phyloP scores from a whole-genome alignment of 1,140 invertebrate genomes.

The Drosophila tsacasi region DNA sequence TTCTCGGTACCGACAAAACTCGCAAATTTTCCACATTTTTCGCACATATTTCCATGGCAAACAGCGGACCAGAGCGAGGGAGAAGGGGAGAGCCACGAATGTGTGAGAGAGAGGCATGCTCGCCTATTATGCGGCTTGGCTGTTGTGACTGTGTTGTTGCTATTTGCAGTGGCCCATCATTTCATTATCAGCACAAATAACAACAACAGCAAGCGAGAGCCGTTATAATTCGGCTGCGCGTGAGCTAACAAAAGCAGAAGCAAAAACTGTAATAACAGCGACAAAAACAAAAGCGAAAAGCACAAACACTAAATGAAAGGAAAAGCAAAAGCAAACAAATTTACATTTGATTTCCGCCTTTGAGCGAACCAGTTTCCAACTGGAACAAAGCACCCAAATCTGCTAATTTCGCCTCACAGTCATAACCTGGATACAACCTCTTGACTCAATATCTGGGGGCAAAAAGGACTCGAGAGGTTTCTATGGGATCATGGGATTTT shows the following conservation, averaged over 20 bases:
- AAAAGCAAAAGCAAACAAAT: slow-evolving; percentile 35
- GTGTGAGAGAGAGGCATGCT: background rate
- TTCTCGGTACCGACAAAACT: slow-evolving; percentile 23
- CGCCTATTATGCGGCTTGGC: slow-evolving; percentile 29
- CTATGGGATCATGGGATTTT: no score
- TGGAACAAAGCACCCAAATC: slow-evolving; percentile 20
- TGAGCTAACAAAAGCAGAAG: slow-evolving; percentile 61
- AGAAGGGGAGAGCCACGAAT: background rate
- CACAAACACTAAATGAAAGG: slow-evolving; percentile 14
- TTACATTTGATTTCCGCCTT: slow-evolving; percentile 35
- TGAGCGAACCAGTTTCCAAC: slow-evolving; percentile 29
- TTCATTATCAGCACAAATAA: slow-evolving; percentile 60
- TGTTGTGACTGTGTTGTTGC: slow-evolving; percentile 29
- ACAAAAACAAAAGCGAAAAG: slow-evolving; percentile 22
- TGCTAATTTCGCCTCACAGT: background rate
- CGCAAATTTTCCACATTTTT: slow-evolving; percentile 54
- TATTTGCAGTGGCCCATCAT: slow-evolving; percentile 53
- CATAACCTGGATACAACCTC: background rate
- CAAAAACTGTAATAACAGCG: slow-evolving; percentile 22
- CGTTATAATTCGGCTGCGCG: slow-evolving; percentile 60
- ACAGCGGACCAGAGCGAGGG: background rate
- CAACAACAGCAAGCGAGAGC: slow-evolving; percentile 33
- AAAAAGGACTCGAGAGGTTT: no score
- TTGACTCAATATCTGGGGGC: background rate
- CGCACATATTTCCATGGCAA: slow-evolving; percentile 37